Evolutionary conservation across 2,797 vertebrate genomes (phyloP).

Genomic region (Enteromius fasciolatus): DNA sequence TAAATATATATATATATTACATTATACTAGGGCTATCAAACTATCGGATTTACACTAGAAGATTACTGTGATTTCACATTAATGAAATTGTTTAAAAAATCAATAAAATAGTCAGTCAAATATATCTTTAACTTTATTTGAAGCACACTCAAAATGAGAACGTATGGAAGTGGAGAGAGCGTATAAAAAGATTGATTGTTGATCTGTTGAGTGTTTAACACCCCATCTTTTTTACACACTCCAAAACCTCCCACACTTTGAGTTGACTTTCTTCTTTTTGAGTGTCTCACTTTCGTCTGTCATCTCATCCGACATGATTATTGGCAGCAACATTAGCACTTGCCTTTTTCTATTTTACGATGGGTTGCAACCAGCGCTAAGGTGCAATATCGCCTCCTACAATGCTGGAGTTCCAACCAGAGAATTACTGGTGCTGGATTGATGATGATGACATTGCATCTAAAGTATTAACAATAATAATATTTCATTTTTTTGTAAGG

Average conservation of each 20-base stretch:
- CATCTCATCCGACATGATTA: not conserved
- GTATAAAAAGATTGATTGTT: not conserved
- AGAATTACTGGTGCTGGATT: not conserved
- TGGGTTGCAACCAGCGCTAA: not conserved
- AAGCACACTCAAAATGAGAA: not conserved
- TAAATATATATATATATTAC: not conserved
- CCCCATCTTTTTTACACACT: not conserved
- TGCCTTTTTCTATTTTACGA: not conserved
- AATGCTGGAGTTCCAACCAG: not conserved
- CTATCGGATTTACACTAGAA: not conserved
- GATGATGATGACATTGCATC: not conserved
- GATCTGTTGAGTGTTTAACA: not conserved
- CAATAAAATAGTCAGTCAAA: not conserved
- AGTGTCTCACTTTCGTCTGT: slow-evolving; percentile 18
- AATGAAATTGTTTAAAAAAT: too few relatives aligned
- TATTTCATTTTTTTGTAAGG: not conserved
- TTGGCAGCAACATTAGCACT: slow-evolving; percentile 1
- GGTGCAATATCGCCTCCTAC: not conserved
- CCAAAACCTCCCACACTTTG: not conserved
- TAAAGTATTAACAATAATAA: not conserved
- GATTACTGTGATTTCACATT: not conserved
- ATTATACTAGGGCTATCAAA: not conserved
- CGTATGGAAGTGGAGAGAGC: not conserved
- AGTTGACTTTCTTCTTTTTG: not conserved
- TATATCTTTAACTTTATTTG: not conserved